These are phyloP conservation scores for Coboldia fuscipes DNA, from an alignment of 1,140 invertebrate species.

Conservation along the genomic window DNA sequence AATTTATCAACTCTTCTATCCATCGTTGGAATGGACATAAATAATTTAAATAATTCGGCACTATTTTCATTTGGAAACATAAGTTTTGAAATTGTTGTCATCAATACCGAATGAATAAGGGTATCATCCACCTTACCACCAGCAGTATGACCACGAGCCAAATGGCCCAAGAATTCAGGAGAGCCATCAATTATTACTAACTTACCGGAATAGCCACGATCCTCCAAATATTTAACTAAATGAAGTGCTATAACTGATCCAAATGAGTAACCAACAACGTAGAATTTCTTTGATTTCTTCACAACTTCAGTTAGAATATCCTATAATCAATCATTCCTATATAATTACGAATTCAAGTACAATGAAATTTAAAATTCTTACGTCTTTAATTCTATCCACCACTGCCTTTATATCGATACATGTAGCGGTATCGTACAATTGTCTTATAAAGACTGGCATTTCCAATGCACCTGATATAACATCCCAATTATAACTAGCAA, in stretches of 20 bases:
- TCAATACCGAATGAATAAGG: no score
- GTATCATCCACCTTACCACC: no score
- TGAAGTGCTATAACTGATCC: slow-evolving; percentile 23
- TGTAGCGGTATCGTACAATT: slow-evolving; percentile 11
- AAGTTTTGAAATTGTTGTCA: no score
- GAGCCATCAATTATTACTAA: slow-evolving; percentile 23
- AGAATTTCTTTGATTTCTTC: slow-evolving; percentile 13
- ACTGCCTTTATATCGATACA: no score
- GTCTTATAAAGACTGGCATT: slow-evolving; percentile 9
- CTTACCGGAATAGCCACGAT: slow-evolving; percentile 13
- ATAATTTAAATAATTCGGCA: no score
- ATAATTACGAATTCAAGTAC: no score
- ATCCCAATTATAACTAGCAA: slow-evolving; percentile 23
- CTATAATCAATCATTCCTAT: no score
- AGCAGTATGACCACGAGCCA: no score
- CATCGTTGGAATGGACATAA: slow-evolving; percentile 8
- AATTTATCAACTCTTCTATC: slow-evolving; percentile 12
- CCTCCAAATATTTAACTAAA: slow-evolving; percentile 18
- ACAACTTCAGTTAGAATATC: no score
- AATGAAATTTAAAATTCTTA: no score
- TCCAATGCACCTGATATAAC: slow-evolving; percentile 9
- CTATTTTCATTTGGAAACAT: no score
- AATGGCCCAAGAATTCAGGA: slow-evolving; percentile 8
- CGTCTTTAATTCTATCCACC: no score
- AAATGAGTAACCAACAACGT: slow-evolving; percentile 22